phyloP scores from a whole-genome alignment of 2,797 vertebrate species.

The Serranus cabrilla region DNA sequence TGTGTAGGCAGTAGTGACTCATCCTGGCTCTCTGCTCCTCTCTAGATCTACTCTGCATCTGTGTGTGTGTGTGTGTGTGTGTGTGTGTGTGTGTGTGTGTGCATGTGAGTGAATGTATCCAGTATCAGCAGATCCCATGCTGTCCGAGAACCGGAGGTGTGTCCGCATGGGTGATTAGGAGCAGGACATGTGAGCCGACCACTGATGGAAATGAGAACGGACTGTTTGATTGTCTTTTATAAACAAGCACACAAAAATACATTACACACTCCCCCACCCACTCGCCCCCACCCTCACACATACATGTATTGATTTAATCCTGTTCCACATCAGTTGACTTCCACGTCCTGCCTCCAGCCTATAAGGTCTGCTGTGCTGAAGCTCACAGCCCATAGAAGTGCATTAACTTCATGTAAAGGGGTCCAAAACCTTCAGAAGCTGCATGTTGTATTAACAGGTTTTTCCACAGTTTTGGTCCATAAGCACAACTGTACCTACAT shows the following conservation, averaged over 20 bases:
- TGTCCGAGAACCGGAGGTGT: slow-evolving; percentile 67
- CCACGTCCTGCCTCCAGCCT: slow-evolving; percentile 77
- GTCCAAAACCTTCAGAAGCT: background rate
- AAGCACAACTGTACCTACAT: background rate
- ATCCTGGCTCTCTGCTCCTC: slow-evolving; percentile 80
- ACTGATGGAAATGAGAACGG: slow-evolving; percentile 64
- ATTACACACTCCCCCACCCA: slow-evolving; percentile 30
- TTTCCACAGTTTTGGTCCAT: background rate
- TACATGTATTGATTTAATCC: slow-evolving; percentile 69
- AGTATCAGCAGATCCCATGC: slow-evolving; percentile 64
- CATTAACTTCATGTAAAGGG: slow-evolving; percentile 2
- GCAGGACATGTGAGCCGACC: slow-evolving; percentile 48
- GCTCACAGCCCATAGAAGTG: slow-evolving; percentile 56
- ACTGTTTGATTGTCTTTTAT: slow-evolving; percentile 60
- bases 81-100: slow-evolving; percentile 15
- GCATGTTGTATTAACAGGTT: background rate
- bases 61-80: slow-evolving; percentile 20
- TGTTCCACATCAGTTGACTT: slow-evolving; percentile 77
- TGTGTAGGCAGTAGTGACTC: slow-evolving; percentile 86
- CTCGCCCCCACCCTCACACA: slow-evolving; percentile 34
- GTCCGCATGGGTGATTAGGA: slow-evolving; percentile 65
- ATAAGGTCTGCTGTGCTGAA: slow-evolving; percentile 69
- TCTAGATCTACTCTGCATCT: slow-evolving; percentile 59
- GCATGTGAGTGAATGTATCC: slow-evolving; percentile 47
- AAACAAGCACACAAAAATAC: slow-evolving; percentile 55